These are phyloP conservation scores for Murina feae DNA, from an alignment of 2,113 vertebrate species.

Conservation along the genomic window DNA sequence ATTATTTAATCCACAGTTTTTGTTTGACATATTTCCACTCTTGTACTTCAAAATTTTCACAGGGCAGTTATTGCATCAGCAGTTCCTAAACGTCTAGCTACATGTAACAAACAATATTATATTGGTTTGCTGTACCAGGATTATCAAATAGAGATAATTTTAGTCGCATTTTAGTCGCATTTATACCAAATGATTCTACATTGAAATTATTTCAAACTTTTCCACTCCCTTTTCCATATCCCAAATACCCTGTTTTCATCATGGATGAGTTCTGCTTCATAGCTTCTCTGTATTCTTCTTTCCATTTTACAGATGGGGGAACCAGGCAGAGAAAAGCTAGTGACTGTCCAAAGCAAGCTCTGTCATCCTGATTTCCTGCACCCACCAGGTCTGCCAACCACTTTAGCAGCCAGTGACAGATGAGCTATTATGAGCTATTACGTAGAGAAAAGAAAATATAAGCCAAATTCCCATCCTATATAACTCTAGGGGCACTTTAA, in stretches of 20 bases:
- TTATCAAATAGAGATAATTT: slow-evolving; percentile 46
- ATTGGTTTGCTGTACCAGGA: not conserved
- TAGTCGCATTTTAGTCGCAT: slow-evolving; percentile 30
- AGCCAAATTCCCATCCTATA: slow-evolving; percentile 59
- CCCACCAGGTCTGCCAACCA: slow-evolving; percentile 29
- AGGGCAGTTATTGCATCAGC: not conserved
- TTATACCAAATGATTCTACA: not conserved
- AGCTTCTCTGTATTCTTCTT: slow-evolving; percentile 34
- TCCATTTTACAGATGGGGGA: slow-evolving; percentile 36
- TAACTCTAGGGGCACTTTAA: slow-evolving; percentile 65
- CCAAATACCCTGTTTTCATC: not conserved
- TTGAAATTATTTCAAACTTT: slow-evolving; percentile 41
- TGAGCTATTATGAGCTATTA: slow-evolving; percentile 57
- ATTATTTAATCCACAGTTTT: not conserved
- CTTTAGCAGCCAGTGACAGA: slow-evolving; percentile 47
- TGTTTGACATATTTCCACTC: not conserved
- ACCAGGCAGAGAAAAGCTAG: not conserved
- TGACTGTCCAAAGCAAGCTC: slow-evolving; percentile 20
- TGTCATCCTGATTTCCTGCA: not conserved
- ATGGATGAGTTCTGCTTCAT: not conserved
- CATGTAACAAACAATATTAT: not conserved
- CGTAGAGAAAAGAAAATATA: slow-evolving; percentile 56
- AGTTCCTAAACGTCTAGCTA: not conserved
- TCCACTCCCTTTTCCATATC: not conserved
- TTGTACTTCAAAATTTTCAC: not conserved